Evolutionary conservation across 2,113 vertebrate genomes (phyloP), one percentile per base, ranked within the genome.

Genomic region (Tautogolabrus adspersus): DNA sequence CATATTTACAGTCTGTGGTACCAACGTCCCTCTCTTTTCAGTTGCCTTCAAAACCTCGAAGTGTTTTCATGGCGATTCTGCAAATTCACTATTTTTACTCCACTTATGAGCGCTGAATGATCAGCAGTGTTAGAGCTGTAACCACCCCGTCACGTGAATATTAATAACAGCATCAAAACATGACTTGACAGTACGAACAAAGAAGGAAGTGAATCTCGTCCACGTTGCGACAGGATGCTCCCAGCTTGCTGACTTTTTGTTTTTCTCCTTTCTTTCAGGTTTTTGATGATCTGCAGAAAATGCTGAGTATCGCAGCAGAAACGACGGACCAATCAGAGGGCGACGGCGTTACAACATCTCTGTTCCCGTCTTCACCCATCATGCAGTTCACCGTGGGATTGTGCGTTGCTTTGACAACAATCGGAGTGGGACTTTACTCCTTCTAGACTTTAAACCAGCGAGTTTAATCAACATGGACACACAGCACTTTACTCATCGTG

Each of bases 221-320:
- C 16, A 5, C 6, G 21, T 58, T 40, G 58, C 26, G 0, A 4
- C 10, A 73, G 52, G 56, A 26, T 0, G 10, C 6, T 10, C 11
- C 3, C 12, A 51, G 51, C 18, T 13, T 4, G 47, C 47, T 49
- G 2, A 44, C 55, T 21, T 79, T 18, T 38, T 2, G 19, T 59
- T 57, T 37, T 4, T 10, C 16, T 1, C 3, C 57, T 15, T 68
- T 8, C 40, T 46, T 0, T 0, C 75, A 94, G 94, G 93, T 95
- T 77, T 95, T 95, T 75, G 91, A 95, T 54, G 94, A 95, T 79
- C 89, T 95, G 77, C 91, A 94, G 85, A 95, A 94, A 90, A 92
- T 94, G 81, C 10, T 95, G 77, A 90, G 77, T 55, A 65, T 94
- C 63, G 80, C 91, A 55, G 47, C 83, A 38, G 85, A 81, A 22